A percentile compares a stretch with the other conserved stretches of the same genome.
Conservation (phyloP, 2,113 vertebrate species). For the Microtus richardsoni region DNA sequence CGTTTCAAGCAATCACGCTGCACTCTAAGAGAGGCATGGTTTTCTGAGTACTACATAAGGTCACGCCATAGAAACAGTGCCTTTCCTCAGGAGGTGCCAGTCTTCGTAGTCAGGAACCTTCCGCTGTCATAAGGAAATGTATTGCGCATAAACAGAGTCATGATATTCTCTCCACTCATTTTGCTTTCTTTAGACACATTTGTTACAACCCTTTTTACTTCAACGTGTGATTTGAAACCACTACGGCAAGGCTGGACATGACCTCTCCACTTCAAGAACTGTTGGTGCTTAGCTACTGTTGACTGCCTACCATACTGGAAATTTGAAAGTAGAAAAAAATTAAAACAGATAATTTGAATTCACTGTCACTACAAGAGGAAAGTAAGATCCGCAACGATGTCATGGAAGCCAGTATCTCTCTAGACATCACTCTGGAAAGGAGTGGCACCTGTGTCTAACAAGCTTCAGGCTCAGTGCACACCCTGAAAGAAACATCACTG, state of each 20-base stretch:
- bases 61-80: neutral
- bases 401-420: neutral
- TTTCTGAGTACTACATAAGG: conserved; percentile 33
- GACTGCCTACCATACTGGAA: neutral
- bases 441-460: neutral
- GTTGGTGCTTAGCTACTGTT: neutral
- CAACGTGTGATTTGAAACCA: neutral
- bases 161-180: neutral
- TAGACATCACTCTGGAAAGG: neutral
- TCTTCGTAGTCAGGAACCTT: neutral
- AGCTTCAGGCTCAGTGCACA: neutral
- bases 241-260: neutral
- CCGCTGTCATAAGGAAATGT: neutral
- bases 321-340: conserved; percentile 19
- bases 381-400: neutral
- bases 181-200: neutral
- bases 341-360: neutral
- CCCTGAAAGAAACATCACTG: neutral
- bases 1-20: conserved; percentile 52
- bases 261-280: neutral
- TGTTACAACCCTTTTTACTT: neutral
- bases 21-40: conserved; percentile 40
- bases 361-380: neutral
- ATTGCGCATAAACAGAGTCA: neutral
- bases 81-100: neutral